Base-by-base conservation (phyloP, 2,797 vertebrate genomes). In the Cottoperca gobio region DNA sequence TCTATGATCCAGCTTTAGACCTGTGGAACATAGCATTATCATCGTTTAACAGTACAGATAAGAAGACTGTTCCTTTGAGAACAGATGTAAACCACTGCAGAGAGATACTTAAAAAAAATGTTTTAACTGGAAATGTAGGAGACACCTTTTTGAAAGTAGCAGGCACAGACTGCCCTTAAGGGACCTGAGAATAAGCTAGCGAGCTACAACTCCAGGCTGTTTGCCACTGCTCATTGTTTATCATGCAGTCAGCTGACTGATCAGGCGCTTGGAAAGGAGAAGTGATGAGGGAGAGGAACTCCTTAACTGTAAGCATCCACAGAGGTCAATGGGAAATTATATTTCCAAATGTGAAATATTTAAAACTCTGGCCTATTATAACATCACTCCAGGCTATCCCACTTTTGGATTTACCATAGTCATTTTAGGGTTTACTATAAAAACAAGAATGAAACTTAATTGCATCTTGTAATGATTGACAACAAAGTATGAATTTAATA, bases 211-310 rank as follows among this genome's bases (percentile, higher is more conserved):
- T 94, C 63, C 66, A 87, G 91, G 90, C 90, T 91, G 85, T 94
- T 94, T 93, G 90, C 85, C 88, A 89, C 89, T 88, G 89, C 91
- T 91, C 90, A 90, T 92, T 93, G 88, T 93, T 92, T 93, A 93
- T 94, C 90, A 85, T 88, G 86, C 88, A 92, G 93, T 95, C 93
- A 94, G 94, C 93, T 95, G 94, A 95, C 93, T 85, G 92, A 94
- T 95, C 94, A 95, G 93, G 93, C 94, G 93, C 91, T 93, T 92
- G 89, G 89, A 91, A 92, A 94, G 84, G 91, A 94, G 93, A 93
- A 93, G 91, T 93, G 90, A 93, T 91, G 92, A 90, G 86, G 86
- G 85, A 91, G 86, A 91, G 83, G 88, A 90, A 91, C 90, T 91
- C 84, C 63, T 67, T 87, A 85, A 84, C 89, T 90, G 86, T 81